phyloP scores from a whole-genome alignment of 1,140 invertebrate species.

The Drosophila azteca region DNA sequence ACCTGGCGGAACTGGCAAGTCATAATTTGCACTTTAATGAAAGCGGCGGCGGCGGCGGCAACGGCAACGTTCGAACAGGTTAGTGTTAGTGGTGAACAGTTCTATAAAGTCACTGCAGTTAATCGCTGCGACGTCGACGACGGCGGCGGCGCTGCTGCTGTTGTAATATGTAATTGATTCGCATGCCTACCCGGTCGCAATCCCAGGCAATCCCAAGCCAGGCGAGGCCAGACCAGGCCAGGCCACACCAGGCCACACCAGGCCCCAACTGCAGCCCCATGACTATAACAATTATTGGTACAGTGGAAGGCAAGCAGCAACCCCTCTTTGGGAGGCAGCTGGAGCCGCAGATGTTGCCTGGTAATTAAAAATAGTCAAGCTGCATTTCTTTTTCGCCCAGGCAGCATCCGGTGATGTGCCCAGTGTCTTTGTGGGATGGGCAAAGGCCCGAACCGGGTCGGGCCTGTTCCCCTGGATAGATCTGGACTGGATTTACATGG shows the following conservation, averaged over 20 bases:
- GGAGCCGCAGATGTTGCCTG: conserved; percentile 54
- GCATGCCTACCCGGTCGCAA: conserved; percentile 47
- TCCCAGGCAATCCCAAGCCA: background rate
- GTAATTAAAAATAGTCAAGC: conserved; percentile 82
- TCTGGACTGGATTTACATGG: conserved; percentile 68
- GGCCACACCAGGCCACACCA: background rate
- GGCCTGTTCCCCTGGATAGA: background rate
- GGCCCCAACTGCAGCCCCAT: conserved; percentile 25
- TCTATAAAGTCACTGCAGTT: conserved; percentile 79
- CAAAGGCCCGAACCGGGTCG: conserved; percentile 13
- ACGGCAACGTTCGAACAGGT: conserved; percentile 55
- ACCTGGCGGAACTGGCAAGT: conserved; percentile 81
- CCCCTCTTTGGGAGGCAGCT: conserved; percentile 36
- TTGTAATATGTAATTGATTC: conserved; percentile 77
- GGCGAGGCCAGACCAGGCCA: background rate
- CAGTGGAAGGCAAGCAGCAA: conserved; percentile 37
- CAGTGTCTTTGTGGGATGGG: conserved; percentile 24
- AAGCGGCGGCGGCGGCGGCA: conserved; percentile 52
- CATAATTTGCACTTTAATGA: conserved; percentile 83
- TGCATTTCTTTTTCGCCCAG: conserved; percentile 75
- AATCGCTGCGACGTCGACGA: conserved; percentile 68
- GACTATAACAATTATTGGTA: conserved; percentile 74
- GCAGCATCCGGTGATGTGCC: conserved; percentile 63
- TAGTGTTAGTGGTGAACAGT: conserved; percentile 62
- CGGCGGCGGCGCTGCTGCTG: conserved; percentile 3